A percentile compares a stretch with the other conserved stretches of the same genome.
These are phyloP conservation scores for Polylopha cassiicola DNA, from an alignment of 2,888 invertebrate species.

Conservation along the genomic window DNA sequence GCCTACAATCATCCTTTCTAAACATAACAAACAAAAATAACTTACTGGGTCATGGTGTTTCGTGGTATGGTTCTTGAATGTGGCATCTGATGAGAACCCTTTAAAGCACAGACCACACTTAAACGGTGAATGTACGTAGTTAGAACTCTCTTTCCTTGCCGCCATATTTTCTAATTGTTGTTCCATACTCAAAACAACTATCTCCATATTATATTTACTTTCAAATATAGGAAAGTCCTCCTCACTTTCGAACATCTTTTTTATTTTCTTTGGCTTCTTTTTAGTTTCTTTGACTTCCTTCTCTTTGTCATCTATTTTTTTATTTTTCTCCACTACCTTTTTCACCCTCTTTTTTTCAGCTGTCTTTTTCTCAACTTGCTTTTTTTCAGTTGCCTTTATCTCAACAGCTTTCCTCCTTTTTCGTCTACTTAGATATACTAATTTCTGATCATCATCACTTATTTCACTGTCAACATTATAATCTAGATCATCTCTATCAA, in stretches of 20 bases:
- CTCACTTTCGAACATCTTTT: constrained; percentile 20
- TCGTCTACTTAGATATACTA: no score
- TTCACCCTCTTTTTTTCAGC: no score
- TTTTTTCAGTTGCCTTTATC: no score
- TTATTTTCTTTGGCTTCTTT: constrained; percentile 24
- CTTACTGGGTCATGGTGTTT: constrained; percentile 25
- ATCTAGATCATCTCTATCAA: constrained; percentile 8
- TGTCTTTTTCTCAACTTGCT: no score
- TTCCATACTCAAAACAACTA: constrained; percentile 19
- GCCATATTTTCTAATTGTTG: constrained; percentile 23
- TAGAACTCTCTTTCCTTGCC: constrained; percentile 21
- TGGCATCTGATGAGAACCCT: constrained; percentile 23
- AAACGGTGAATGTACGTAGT: constrained; percentile 22
- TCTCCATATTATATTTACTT: constrained; percentile 23
- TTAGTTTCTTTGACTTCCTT: constrained; percentile 2
- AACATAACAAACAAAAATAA: not conserved
- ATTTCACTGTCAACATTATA: no score
- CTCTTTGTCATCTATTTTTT: not conserved
- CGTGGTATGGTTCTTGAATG: constrained; percentile 20
- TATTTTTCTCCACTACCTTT: no score
- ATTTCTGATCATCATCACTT: no score
- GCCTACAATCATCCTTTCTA: no score
- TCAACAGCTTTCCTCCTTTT: no score
- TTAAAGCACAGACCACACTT: constrained; percentile 24
- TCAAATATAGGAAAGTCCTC: constrained; percentile 24